Evolutionary conservation across 2,888 invertebrate genomes (phyloP).

Genomic region (Lithophane socia): DNA sequence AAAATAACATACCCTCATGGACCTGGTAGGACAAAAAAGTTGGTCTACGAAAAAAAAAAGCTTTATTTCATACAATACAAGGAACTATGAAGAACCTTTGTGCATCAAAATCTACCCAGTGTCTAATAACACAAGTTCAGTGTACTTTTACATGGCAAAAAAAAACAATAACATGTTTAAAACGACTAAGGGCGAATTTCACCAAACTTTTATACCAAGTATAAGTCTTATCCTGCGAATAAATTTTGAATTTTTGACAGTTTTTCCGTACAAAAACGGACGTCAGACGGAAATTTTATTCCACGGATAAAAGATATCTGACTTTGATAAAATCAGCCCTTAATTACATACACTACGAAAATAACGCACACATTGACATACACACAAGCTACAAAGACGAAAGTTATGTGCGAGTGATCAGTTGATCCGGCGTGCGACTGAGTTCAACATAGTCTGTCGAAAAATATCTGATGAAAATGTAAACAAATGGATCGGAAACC

Average conservation of each 20-base stretch:
- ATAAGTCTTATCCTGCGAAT: no score
- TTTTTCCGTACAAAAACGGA: no score
- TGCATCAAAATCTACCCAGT: not conserved
- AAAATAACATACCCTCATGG: no score
- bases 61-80: slow-evolving; percentile 12
- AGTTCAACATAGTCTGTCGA: not conserved
- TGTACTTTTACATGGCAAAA: not conserved
- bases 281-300: no score
- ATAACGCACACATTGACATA: slow-evolving; percentile 29
- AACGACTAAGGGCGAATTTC: no score
- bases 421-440: slow-evolving; percentile 1
- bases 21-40: no score
- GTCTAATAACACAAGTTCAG: not conserved
- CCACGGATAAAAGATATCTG: no score
- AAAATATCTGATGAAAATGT: not conserved
- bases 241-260: no score
- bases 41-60: no score
- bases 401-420: not conserved
- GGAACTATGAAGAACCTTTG: not conserved
- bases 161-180: not conserved
- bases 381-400: not conserved
- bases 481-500: not conserved
- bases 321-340: no score
- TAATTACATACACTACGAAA: slow-evolving; percentile 8
- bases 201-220: no score